Conservation (phyloP, 2,797 vertebrate species). For the Varecia variegata region DNA sequence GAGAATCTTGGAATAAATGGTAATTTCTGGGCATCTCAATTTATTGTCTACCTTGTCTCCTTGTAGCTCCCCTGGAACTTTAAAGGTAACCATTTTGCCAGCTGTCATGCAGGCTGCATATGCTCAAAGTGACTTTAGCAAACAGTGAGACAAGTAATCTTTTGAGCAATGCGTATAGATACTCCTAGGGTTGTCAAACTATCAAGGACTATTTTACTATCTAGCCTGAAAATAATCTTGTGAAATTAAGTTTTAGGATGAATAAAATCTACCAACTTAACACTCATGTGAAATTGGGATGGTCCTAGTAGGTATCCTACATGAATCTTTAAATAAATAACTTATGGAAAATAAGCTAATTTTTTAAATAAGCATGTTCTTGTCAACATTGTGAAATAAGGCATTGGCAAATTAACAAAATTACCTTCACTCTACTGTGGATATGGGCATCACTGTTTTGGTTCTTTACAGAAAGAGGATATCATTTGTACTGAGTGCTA, state of each 20-base stretch:
- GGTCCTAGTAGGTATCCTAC: neutral
- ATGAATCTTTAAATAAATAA: neutral
- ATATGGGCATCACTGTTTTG: neutral
- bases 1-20: neutral
- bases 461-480: neutral
- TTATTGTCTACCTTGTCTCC: neutral
- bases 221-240: neutral
- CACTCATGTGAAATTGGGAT: neutral
- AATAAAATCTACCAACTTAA: constrained; percentile 30
- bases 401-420: neutral
- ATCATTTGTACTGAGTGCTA: neutral
- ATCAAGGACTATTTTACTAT: neutral
- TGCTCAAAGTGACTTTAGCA: neutral
- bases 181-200: neutral
- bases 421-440: neutral
- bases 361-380: neutral
- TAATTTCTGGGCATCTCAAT: neutral
- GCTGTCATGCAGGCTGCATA: neutral
- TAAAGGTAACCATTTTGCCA: neutral
- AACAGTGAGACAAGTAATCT: neutral
- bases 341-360: neutral
- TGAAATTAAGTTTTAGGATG: neutral
- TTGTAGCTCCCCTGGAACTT: neutral
- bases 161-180: neutral
- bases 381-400: neutral